phyloP scores from a whole-genome alignment of 2,113 vertebrate species.

The Capreolus pygargus region DNA sequence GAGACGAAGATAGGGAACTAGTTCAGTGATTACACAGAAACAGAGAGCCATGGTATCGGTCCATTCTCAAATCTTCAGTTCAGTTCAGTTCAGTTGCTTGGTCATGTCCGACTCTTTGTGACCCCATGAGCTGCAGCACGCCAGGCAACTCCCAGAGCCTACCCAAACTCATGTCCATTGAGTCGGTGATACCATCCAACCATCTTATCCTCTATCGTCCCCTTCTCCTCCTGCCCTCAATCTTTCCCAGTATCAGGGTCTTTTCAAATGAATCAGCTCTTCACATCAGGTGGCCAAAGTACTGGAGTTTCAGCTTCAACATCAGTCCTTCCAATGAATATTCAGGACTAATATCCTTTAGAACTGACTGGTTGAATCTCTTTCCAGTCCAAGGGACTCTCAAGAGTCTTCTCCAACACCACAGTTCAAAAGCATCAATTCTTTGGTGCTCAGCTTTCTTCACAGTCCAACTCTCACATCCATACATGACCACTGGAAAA shows the following conservation, averaged over 20 bases:
- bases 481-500: neutral
- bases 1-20: neutral
- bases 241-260: neutral
- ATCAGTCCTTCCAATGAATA: neutral
- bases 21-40: neutral
- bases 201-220: neutral
- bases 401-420: no score
- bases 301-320: neutral
- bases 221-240: neutral
- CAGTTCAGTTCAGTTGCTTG: neutral
- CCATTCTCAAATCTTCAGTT: neutral
- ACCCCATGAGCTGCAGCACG: neutral
- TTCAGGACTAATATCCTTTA: neutral
- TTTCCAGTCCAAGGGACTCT: neutral
- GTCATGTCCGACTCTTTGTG: rapidly evolving
- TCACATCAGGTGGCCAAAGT: neutral
- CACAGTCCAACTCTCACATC: neutral
- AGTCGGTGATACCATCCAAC: neutral
- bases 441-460: neutral
- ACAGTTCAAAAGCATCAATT: neutral
- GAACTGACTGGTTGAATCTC: neutral
- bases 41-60: neutral
- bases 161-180: neutral
- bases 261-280: neutral
- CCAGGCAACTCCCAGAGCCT: rapidly evolving